phyloP scores from a whole-genome alignment of 2,888 invertebrate genomes.

The Tenthredo livida region DNA sequence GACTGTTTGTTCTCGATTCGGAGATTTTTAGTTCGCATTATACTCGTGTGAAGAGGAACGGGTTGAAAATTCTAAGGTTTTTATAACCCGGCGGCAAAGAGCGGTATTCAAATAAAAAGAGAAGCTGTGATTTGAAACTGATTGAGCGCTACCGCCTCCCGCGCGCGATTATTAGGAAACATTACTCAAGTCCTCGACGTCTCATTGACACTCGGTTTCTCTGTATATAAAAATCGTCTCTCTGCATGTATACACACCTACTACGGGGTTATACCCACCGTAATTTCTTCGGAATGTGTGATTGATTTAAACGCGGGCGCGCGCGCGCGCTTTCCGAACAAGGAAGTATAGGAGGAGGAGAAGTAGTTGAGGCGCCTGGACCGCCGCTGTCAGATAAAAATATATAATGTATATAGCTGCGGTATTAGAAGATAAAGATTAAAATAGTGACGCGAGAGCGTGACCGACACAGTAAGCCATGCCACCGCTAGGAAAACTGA shows the following conservation, averaged over 20 bases:
- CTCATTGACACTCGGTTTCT: constrained; percentile 38
- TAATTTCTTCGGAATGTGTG: constrained; percentile 66
- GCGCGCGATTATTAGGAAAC: constrained; percentile 41
- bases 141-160: constrained; percentile 24
- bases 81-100: background rate
- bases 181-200: constrained; percentile 43
- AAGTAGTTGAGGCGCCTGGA: background rate
- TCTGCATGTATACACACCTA: background rate
- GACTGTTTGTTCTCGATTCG: background rate
- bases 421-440: background rate
- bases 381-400: constrained; percentile 39
- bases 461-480: background rate
- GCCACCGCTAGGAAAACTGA: constrained; percentile 46
- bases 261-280: constrained; percentile 46
- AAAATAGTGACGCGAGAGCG: constrained; percentile 24
- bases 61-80: background rate
- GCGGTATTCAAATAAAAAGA: no score
- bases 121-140: background rate
- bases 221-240: background rate
- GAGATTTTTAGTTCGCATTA: background rate
- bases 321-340: background rate
- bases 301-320: constrained; percentile 66
- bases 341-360: background rate
- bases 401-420: background rate
- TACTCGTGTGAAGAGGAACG: background rate